Conservation (phyloP, 2,888 invertebrate genomes). For the Tortricodes alternella region DNA sequence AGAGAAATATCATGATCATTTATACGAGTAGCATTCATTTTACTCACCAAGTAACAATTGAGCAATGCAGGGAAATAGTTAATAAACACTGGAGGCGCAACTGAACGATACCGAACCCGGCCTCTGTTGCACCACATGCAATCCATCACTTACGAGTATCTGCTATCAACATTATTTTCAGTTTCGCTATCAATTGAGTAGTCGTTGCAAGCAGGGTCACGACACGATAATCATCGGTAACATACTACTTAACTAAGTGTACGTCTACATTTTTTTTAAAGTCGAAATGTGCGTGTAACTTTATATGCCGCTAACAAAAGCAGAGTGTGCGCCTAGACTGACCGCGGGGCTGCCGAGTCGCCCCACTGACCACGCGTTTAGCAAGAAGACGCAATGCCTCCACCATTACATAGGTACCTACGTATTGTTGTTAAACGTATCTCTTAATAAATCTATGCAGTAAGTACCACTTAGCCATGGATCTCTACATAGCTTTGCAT, state of each 20-base stretch:
- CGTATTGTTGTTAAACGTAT: slow-evolving; percentile 70
- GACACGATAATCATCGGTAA: slow-evolving; percentile 18
- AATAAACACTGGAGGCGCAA: slow-evolving; percentile 4
- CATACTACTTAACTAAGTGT: slow-evolving; percentile 6
- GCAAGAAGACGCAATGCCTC: slow-evolving; percentile 56
- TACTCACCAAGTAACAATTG: too few relatives aligned
- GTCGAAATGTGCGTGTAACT: slow-evolving; percentile 4
- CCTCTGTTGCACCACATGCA: slow-evolving; percentile 5
- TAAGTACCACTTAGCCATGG: slow-evolving; percentile 46
- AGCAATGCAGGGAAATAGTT: too few relatives aligned
- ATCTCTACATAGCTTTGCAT: slow-evolving; percentile 38
- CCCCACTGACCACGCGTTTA: slow-evolving; percentile 65
- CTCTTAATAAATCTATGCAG: slow-evolving; percentile 65
- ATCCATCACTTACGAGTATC: slow-evolving; percentile 18
- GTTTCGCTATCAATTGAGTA: slow-evolving; percentile 16
- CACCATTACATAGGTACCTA: slow-evolving; percentile 61
- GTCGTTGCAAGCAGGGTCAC: slow-evolving; percentile 9
- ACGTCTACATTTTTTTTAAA: slow-evolving; percentile 24
- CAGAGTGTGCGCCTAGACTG: slow-evolving; percentile 36
- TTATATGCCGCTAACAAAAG: slow-evolving; percentile 28
- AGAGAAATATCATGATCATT: too few relatives aligned
- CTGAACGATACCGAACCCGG: background rate
- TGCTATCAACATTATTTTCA: slow-evolving; percentile 11
- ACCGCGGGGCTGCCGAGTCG: slow-evolving; percentile 44
- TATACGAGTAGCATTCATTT: background rate